phyloP scores from a whole-genome alignment of 2,797 vertebrate genomes.

The Moxostoma hubbsi region DNA sequence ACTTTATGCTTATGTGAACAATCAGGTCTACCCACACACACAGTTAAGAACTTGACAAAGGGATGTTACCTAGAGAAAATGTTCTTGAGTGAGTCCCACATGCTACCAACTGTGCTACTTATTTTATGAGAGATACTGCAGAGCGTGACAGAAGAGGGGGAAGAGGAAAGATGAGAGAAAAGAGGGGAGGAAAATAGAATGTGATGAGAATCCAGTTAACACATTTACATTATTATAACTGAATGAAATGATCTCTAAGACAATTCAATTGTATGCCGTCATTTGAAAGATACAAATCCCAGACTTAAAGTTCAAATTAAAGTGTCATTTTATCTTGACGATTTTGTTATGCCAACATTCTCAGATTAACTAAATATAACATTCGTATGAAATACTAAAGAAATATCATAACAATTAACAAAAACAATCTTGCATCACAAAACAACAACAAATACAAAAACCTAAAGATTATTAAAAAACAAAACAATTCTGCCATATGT shows the following conservation, averaged over 20 bases:
- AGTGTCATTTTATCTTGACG: too few species aligned
- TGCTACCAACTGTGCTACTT: slow-evolving; percentile 93
- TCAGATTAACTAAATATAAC: too few species aligned
- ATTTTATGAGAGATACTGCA: slow-evolving; percentile 94
- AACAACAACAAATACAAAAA: too few species aligned
- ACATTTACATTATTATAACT: slow-evolving; percentile 38
- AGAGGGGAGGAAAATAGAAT: slow-evolving; percentile 60
- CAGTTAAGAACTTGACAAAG: slow-evolving; percentile 63
- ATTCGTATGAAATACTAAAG: too few species aligned
- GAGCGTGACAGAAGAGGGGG: slow-evolving; percentile 69
- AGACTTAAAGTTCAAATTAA: background rate
- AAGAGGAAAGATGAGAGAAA: too few species aligned
- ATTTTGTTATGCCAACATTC: too few species aligned
- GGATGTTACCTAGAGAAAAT: slow-evolving; percentile 94
- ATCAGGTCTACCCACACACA: slow-evolving; percentile 34
- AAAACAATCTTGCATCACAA: too few species aligned
- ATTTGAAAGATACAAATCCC: background rate
- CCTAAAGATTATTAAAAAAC: too few species aligned
- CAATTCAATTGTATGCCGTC: background rate
- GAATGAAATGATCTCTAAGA: background rate
- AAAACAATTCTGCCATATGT: too few species aligned
- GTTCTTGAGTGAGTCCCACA: slow-evolving; percentile 96
- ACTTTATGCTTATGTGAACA: slow-evolving; percentile 12
- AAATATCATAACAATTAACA: too few species aligned
- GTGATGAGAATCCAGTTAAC: slow-evolving; percentile 40